Conservation (phyloP, 1,140 invertebrate species). For the Trialeurodes vaporariorum region DNA sequence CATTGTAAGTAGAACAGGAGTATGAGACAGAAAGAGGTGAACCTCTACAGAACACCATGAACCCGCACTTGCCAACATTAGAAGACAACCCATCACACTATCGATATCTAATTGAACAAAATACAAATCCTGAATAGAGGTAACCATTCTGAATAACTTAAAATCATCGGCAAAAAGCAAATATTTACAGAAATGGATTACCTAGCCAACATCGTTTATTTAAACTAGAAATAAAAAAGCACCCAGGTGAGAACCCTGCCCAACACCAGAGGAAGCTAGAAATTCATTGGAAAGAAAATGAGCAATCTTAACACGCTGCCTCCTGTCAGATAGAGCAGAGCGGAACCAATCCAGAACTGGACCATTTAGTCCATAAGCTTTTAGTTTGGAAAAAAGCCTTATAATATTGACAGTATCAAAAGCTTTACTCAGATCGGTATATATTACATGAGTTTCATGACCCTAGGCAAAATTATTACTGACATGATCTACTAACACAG, state of each 20-base stretch:
- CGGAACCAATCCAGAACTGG: constrained; percentile 8
- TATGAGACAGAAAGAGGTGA: too few relatives aligned
- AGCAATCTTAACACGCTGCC: constrained; percentile 3
- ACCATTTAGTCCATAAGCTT: constrained; percentile 7
- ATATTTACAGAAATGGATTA: too few relatives aligned
- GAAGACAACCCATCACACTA: too few relatives aligned
- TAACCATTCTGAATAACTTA: too few relatives aligned
- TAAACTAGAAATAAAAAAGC: constrained; percentile 8
- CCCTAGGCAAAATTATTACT: constrained; percentile 2
- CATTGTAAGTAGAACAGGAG: too few relatives aligned
- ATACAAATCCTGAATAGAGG: too few relatives aligned
- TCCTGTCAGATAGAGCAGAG: not conserved
- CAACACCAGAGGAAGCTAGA: not conserved
- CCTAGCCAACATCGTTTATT: too few relatives aligned
- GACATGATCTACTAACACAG: constrained; percentile 5
- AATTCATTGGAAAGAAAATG: not conserved
- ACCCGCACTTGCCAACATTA: too few relatives aligned
- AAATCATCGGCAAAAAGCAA: too few relatives aligned
- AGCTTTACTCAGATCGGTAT: constrained; percentile 4
- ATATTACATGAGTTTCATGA: constrained; percentile 10
- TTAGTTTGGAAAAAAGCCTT: constrained; percentile 9
- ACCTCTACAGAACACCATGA: too few relatives aligned
- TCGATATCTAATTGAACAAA: too few relatives aligned
- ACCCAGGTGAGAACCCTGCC: not conserved
- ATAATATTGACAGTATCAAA: constrained; percentile 4